Conservation (phyloP, 2,888 invertebrate genomes). For the Aphrophora alni region DNA sequence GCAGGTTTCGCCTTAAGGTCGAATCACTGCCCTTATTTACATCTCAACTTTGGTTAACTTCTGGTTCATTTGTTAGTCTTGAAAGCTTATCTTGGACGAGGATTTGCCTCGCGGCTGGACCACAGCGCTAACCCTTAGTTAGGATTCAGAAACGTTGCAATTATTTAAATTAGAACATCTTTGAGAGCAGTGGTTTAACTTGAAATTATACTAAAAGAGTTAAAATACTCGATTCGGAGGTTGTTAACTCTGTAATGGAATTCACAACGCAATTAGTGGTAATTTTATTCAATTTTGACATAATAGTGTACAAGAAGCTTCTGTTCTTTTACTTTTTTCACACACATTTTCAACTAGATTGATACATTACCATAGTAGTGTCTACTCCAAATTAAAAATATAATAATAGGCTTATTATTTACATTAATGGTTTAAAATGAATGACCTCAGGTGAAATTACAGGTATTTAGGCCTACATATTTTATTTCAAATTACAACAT, state of each 20-base stretch:
- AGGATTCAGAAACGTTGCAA: neutral
- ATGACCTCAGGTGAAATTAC: too few species aligned
- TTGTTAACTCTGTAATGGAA: neutral
- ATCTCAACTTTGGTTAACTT: neutral
- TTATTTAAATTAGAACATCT: slow-evolving; percentile 2
- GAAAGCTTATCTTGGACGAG: neutral
- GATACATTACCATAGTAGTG: too few species aligned
- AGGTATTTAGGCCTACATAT: too few species aligned
- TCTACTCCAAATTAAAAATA: too few species aligned
- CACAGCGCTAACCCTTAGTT: neutral
- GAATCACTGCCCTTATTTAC: neutral
- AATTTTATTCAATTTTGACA: neutral
- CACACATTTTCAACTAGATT: too few species aligned
- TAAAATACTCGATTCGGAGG: neutral
- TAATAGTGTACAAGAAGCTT: neutral
- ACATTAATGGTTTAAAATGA: too few species aligned
- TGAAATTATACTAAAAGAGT: neutral
- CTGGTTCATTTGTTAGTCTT: neutral
- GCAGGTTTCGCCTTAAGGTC: neutral
- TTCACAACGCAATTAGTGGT: neutral
- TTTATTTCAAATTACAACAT: too few species aligned
- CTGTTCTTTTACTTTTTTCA: neutral
- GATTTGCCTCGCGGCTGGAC: neutral
- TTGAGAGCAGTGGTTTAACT: neutral
- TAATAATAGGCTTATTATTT: too few species aligned